Conservation (phyloP, 2,797 vertebrate genomes). For the Carcharodon carcharias region DNA sequence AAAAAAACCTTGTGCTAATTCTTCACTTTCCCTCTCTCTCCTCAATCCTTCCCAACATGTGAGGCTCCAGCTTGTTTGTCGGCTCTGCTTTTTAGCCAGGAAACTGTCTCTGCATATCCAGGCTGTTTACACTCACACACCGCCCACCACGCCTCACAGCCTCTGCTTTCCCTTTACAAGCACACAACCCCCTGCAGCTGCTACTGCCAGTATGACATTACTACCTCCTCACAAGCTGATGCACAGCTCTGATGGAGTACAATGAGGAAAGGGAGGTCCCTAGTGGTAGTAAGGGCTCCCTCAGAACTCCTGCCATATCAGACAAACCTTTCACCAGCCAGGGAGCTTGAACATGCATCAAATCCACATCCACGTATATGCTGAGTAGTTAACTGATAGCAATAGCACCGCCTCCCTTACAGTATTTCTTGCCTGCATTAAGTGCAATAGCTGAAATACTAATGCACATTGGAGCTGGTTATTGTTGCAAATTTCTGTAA, state of each 20-base stretch:
- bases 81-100: not conserved
- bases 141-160: slow-evolving; percentile 26
- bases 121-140: slow-evolving; percentile 23
- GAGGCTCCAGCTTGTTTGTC: slow-evolving; percentile 13
- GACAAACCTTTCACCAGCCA: not conserved
- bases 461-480: not conserved
- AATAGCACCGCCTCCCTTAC: not conserved
- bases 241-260: not conserved
- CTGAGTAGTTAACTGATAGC: not conserved
- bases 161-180: slow-evolving; percentile 17
- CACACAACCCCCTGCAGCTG: slow-evolving; percentile 43
- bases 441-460: not conserved
- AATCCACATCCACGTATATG: not conserved
- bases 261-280: slow-evolving; percentile 36
- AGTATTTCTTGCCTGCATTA: not conserved
- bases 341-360: not conserved
- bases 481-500: not conserved
- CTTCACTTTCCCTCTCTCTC: not conserved
- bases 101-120: slow-evolving; percentile 18
- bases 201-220: slow-evolving; percentile 39
- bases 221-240: slow-evolving; percentile 39
- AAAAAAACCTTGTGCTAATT: not conserved
- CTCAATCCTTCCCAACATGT: not conserved
- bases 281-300: slow-evolving; percentile 18
- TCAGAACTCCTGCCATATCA: slow-evolving; percentile 10